Evolutionary conservation across 2,113 vertebrate genomes (phyloP), one percentile per base, ranked within the genome.

Genomic region (Urocitellus parryii): DNA sequence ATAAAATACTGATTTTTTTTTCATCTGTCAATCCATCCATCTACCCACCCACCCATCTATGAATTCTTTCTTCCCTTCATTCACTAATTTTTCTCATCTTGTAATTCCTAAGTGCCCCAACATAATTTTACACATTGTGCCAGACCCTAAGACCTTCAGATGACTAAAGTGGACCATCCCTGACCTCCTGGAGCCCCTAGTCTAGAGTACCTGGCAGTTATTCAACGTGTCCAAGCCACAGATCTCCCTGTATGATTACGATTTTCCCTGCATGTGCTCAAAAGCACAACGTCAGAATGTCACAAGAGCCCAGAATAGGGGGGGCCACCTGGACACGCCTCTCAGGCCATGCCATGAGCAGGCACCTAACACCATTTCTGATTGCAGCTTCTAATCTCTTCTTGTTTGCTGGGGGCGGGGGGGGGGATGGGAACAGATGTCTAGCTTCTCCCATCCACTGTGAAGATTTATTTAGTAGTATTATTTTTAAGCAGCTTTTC

Each of bases 401-500:
- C 51, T 81, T 61, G 70, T 67, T 93, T 65, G 92, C 76, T 45
- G 74, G 94, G 14, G 12, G 0, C 0, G 48, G 48, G 61, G 93
- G 48, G 48, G 61, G 93, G n/a, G 79, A 37, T 67, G 89, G 81
- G 78, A 68, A 76, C 53, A 25, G 84, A 77, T 88, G 88, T 91
- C 88, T 82, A 68, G 76, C 87, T 94, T 96, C 80, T 88, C 74
- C 83, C 77, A 88, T 70, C 77, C 88, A n/a, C 78, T 24, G 91
- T 45, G 92, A 97, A 96, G 95, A 96, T 96, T 81, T 94, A 84
- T 94, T 94, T 83, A 87, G 90, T 67, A 68, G 88, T 83, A 95
- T 94, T 97, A 93, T 94, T 96, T 96, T 97, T 97, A 97, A 97
- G 91, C 95, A 90, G 95, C 91, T 97, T 96, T 97, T 87, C 91